These are phyloP conservation scores for Columba janthina DNA, from an alignment of 2,113 vertebrate genomes.

Conservation along the genomic window DNA sequence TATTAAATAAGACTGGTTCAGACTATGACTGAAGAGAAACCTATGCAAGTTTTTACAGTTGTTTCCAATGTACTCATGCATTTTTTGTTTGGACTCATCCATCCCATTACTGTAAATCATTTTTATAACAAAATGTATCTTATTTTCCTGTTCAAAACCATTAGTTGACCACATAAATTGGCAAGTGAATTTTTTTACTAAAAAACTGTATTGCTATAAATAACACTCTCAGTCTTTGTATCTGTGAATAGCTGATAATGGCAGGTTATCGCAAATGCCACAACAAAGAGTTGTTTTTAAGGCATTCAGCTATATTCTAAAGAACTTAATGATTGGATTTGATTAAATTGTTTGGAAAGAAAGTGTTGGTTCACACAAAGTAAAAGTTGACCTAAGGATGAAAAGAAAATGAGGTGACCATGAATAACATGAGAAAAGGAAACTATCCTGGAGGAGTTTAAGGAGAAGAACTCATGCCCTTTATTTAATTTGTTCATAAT, in stretches of 20 bases:
- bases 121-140: background rate
- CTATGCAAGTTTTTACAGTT: background rate
- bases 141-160: background rate
- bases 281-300: background rate
- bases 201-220: background rate
- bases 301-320: background rate
- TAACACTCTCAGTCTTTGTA: background rate
- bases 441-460: background rate
- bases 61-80: background rate
- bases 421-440: background rate
- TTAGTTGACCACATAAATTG: background rate
- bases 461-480: background rate
- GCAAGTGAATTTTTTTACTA: background rate
- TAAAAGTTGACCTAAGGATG: background rate
- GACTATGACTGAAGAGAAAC: background rate
- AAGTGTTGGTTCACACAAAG: background rate
- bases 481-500: background rate
- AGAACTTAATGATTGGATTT: background rate
- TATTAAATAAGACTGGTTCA: background rate
- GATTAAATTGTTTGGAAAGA: background rate
- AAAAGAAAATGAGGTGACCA: background rate
- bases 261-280: background rate
- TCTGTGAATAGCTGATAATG: background rate
- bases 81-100: background rate
- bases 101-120: background rate